Evolutionary conservation across 2,797 vertebrate genomes (phyloP), one percentile per base, ranked within the genome.

Genomic region (Macroramphosus scolopax): DNA sequence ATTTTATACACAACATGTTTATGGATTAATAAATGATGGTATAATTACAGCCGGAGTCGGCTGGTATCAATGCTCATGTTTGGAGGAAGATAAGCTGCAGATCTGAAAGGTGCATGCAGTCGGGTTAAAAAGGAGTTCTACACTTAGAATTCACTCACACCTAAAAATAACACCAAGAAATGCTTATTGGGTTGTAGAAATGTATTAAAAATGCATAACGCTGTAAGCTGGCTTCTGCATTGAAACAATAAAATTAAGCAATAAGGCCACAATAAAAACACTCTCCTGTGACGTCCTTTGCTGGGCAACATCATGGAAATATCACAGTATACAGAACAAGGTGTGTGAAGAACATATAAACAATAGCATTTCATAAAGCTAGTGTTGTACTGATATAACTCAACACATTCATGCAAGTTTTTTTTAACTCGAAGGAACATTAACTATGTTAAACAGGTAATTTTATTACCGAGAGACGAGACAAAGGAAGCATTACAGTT

Each of bases 131-230:
- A n/a, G n/a, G n/a, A n/a, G n/a, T n/a, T n/a, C n/a, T n/a, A n/a
- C n/a, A n/a, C n/a, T n/a, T n/a, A n/a, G n/a, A n/a, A n/a, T n/a
- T n/a, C n/a, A n/a, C n/a, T n/a, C n/a, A n/a, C n/a, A n/a, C n/a
- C n/a, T n/a, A n/a, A n/a, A n/a, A n/a, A n/a, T n/a, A n/a, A n/a
- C n/a, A n/a, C n/a, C n/a, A n/a, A n/a, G n/a, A n/a, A n/a, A n/a
- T n/a, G n/a, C n/a, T n/a, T n/a, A n/a, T n/a, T n/a, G n/a, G n/a
- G n/a, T n/a, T n/a, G n/a, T n/a, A 72, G 72, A 78, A 74, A 41
- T 66, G 25, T 73, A 67, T 75, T 78, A 43, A 43, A 66, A 63
- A 57, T 51, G 33, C 12, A 20, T 8, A 20, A 20, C 25, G 38
- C 8, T 14, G 15, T 18, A 5, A 37, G n/a, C 26, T n/a, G n/a